Evolutionary conservation across 2,888 invertebrate genomes (phyloP).

Genomic region (Melanostoma scalare): DNA sequence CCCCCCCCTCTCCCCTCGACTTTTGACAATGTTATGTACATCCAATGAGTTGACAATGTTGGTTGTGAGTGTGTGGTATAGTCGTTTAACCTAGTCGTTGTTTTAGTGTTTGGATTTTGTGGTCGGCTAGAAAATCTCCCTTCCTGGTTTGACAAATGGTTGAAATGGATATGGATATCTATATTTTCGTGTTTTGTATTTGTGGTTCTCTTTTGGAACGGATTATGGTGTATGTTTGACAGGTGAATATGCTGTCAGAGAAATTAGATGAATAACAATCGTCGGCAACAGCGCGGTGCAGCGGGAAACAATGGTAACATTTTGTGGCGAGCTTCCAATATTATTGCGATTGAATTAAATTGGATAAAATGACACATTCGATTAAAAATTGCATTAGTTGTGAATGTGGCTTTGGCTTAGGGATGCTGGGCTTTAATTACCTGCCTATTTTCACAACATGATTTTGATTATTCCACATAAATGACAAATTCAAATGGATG

Average conservation of each 20-base stretch:
- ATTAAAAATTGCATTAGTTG: slow-evolving; percentile 26
- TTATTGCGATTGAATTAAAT: slow-evolving; percentile 20
- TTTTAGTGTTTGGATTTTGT: background rate
- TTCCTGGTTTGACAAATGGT: slow-evolving; percentile 52
- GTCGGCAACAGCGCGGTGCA: background rate
- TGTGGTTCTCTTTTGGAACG: slow-evolving; percentile 37
- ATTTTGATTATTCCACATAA: slow-evolving; percentile 8
- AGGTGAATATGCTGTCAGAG: slow-evolving; percentile 65
- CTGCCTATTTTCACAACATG: background rate
- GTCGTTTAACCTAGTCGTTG: background rate
- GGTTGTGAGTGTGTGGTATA: background rate
- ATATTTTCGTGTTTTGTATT: slow-evolving; percentile 57
- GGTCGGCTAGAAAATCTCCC: slow-evolving; percentile 19
- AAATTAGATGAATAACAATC: slow-evolving; percentile 46
- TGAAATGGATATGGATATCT: slow-evolving; percentile 35
- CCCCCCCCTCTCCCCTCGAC: background rate
- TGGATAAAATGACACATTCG: slow-evolving; percentile 17
- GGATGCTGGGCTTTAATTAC: slow-evolving; percentile 11
- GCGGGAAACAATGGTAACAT: slow-evolving; percentile 11
- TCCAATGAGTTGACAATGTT: background rate
- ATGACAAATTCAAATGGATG: too few species aligned
- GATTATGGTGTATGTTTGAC: slow-evolving; percentile 63
- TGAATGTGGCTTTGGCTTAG: slow-evolving; percentile 14
- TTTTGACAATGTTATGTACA: too few species aligned
- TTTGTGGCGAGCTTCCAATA: slow-evolving; percentile 17